Evolutionary conservation across 1,140 invertebrate species (phyloP).

Genomic region (Helicoverpa armigera): DNA sequence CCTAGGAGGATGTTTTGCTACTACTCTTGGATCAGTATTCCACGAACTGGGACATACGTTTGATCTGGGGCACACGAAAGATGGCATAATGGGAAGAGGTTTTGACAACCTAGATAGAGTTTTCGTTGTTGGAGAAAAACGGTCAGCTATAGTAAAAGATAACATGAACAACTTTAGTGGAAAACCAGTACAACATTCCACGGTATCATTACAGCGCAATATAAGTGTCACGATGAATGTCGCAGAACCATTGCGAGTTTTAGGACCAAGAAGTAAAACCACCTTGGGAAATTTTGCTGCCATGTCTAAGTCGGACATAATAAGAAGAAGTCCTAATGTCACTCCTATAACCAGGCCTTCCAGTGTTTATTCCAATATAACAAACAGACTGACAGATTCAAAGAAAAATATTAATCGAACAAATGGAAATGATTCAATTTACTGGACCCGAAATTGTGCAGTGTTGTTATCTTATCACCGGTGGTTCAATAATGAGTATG

Average conservation of each 20-base stretch:
- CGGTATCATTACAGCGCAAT: conserved; percentile 82
- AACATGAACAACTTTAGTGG: conserved; percentile 84
- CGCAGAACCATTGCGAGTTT: conserved; percentile 81
- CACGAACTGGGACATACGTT: conserved; percentile 98
- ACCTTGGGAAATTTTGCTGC: conserved; percentile 85
- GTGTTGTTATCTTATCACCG: conserved; percentile 89
- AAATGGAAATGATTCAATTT: conserved; percentile 86
- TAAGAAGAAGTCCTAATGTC: conserved; percentile 84
- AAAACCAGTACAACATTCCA: conserved; percentile 82
- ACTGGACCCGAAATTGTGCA: conserved; percentile 90
- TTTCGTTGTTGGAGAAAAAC: conserved; percentile 88
- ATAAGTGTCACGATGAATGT: conserved; percentile 86
- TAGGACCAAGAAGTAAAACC: conserved; percentile 85
- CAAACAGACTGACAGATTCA: conserved; percentile 80
- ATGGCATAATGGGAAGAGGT: conserved; percentile 97
- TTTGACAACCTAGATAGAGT: conserved; percentile 95
- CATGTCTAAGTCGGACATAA: conserved; percentile 84
- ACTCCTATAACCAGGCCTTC: conserved; percentile 85
- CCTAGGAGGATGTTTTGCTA: conserved; percentile 95
- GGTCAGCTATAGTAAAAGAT: conserved; percentile 78
- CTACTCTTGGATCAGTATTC: conserved; percentile 96
- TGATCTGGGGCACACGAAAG: conserved; percentile 95
- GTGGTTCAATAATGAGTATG: conserved; percentile 87
- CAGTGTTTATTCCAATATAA: conserved; percentile 82
- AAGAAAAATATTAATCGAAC: conserved; percentile 82